Evolutionary conservation across 2,888 invertebrate species (phyloP), one percentile per base, ranked within the genome.

Genomic region (Gastracanthus pulcherrimus): DNA sequence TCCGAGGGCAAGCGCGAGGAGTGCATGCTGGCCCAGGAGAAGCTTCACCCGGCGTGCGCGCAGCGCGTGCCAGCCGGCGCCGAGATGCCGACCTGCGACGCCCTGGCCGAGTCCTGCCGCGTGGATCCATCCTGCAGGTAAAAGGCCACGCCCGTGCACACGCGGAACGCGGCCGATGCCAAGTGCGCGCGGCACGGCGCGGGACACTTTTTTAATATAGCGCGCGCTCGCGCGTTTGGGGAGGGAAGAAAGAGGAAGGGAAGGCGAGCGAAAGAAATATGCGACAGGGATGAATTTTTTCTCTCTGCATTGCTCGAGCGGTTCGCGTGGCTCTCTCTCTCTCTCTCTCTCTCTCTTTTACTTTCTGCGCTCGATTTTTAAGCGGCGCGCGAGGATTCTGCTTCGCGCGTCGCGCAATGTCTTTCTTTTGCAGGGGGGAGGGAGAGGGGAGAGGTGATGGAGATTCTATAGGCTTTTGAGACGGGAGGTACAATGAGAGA

Each of bases 1-100:
- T 96, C 96, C 45, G 96, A 96, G 89, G 96, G 96, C 92, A 96
- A 95, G 87, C 95, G 96, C 90, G 97, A 97, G 90, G 95, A 96
- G 84, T 98, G 98, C 93, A 95, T 97, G 93, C 94, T 96, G 87
- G 97, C 98, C 83, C 97, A 97, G 92, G 97, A 97, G 92, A 96
- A 96, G 89, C 94, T 98, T 84, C 97, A 98, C 92, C 98, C 98
- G 11, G 94, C 95, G 64, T 98, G 98, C 91, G 97, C 97, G 71
- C 97, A 97, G 92, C 94, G 97, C 79, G 94, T 95, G 81, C 55
- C 78, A 4, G 94, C 95, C 67, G 94, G 95, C 81, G 94, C 93
- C 72, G 95, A 96, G 67, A 95, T 96, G 85, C 97, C 97, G n/a
- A 96, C 96, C 76, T 98, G 98, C 92, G 95, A 97, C 89, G 95